Conservation (phyloP, 1,140 invertebrate genomes). For the Cotesia glomerata region DNA sequence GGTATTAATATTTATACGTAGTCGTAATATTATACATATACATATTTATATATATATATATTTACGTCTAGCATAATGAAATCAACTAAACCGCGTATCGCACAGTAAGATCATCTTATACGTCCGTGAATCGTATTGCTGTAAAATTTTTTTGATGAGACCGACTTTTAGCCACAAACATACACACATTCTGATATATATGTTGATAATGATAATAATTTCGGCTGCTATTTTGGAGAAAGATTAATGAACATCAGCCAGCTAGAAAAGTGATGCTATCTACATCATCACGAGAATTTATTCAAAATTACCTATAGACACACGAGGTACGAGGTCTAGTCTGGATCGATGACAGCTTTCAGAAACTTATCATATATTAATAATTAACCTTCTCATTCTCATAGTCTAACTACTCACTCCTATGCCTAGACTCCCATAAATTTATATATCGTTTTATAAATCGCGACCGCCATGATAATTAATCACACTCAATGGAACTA, state of each 20-base stretch:
- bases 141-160: not conserved
- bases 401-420: too few relatives aligned
- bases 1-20: not conserved
- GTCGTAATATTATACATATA: too few relatives aligned
- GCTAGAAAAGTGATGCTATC: slow-evolving; percentile 7
- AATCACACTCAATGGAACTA: not conserved
- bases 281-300: slow-evolving; percentile 4
- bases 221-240: not conserved
- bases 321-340: not conserved
- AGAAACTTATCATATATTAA: slow-evolving; percentile 5
- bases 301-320: not conserved
- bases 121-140: not conserved
- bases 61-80: not conserved
- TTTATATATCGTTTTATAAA: not conserved
- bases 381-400: not conserved
- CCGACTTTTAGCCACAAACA: not conserved
- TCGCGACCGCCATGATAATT: not conserved
- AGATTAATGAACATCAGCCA: slow-evolving; percentile 6
- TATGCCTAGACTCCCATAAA: not conserved
- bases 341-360: slow-evolving; percentile 3
- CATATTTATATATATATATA: too few relatives aligned
- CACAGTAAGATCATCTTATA: not conserved
- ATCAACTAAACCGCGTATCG: slow-evolving; percentile 8
- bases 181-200: not conserved
- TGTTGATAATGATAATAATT: not conserved